Evolutionary conservation across 2,888 invertebrate genomes (phyloP).

Genomic region (Taenaris catops): DNA sequence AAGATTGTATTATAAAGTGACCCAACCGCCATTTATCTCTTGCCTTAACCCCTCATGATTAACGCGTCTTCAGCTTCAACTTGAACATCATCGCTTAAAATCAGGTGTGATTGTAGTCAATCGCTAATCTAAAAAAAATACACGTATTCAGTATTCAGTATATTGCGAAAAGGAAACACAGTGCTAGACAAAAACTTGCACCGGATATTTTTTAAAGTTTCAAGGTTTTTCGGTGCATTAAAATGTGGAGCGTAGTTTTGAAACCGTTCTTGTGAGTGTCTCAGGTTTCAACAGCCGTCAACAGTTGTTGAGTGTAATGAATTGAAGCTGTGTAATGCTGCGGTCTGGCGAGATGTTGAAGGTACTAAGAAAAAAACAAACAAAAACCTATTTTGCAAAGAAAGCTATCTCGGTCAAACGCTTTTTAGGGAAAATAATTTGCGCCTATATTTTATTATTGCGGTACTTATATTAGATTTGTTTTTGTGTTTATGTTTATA

Average conservation of each 20-base stretch:
- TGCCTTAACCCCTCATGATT: no score
- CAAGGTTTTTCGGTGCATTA: conserved; percentile 20
- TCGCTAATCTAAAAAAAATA: no score
- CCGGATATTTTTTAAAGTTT: conserved; percentile 18
- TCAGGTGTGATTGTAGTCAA: no score
- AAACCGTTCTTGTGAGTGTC: conserved; percentile 21
- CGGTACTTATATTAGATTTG: no score
- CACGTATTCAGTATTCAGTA: no score
- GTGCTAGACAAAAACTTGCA: conserved; percentile 13
- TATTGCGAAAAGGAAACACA: conserved; percentile 13
- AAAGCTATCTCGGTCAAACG: neutral
- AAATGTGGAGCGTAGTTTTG: conserved; percentile 20
- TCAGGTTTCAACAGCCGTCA: conserved; percentile 19
- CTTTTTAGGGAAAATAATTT: no score
- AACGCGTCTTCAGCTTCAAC: no score
- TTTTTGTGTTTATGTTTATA: no score
- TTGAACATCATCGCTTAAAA: no score
- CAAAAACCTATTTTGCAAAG: conserved; percentile 3
- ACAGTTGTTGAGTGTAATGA: conserved; percentile 39
- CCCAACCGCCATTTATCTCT: no score
- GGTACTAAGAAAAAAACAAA: conserved; percentile 34
- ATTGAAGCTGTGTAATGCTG: conserved; percentile 48
- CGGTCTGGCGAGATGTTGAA: conserved; percentile 51
- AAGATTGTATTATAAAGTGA: no score
- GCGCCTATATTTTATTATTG: no score